Base-by-base conservation (phyloP, 2,888 invertebrate species). In the Platycheirus rosarum region DNA sequence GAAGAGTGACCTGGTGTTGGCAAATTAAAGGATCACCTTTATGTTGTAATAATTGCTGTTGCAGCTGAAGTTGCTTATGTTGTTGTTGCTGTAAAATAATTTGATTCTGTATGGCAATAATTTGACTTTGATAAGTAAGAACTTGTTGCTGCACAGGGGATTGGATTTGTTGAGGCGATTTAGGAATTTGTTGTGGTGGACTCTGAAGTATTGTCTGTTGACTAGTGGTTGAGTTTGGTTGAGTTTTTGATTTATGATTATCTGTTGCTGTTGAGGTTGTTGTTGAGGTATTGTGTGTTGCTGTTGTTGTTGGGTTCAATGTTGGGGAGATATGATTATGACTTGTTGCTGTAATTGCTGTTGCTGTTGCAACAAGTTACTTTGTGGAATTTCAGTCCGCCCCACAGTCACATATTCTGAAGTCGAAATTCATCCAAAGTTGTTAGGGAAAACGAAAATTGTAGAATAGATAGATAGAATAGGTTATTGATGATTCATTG, bases 31-130 rank as follows among this genome's bases (percentile, higher is more conserved):
- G 79, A 55, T 75, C 79, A 37, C 84, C 77, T 48, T 88, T 86
- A 44, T 87, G 87, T 44, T 88, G 87, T 62, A 87, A 66, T 26
- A 86, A 84, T 63, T 86, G 85, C 42, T 88, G 88, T 63, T 93
- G 87, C 77, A 92, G 91, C 16, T 92, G 92, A 85, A 92, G 92
- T 84, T 92, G 92, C 89, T 93, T 92, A 75, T 92, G 92, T 85
- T 92, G 92, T 90, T 93, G 92, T 76, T 92, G 92, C 85, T 93
- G 92, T 0, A 85, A 82, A 32, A 87, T 84, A 1, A 87, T 84
- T 79, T 86, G 87, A 23, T 89, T 88, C 44, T 88, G 88, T 55
- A 85, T 82, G 6, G 71, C 40, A 84, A 79, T 74, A 62, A 85
- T 73, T 71, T 85, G 78, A 4, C 84, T 76, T 23, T 82, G 74